Evolutionary conservation across 2,797 vertebrate species (phyloP).

Genomic region (Hydrocynus forskahlii): DNA sequence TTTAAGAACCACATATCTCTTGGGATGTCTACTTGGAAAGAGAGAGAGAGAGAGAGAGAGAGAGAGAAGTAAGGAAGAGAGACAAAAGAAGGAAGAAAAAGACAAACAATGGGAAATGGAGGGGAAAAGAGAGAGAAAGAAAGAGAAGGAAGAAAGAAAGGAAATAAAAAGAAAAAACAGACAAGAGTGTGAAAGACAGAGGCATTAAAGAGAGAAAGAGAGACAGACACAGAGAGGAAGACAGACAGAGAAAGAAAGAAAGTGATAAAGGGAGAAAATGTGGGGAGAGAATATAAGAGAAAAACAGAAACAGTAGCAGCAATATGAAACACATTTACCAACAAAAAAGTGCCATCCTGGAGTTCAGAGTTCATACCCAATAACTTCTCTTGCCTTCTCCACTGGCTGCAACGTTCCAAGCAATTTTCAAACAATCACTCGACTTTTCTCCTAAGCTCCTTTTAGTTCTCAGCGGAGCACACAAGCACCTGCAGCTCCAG

Average conservation of each 20-base stretch:
- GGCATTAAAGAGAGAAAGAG: background rate
- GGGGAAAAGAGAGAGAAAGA: background rate
- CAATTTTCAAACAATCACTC: conserved; percentile 27
- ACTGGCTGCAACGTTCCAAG: background rate
- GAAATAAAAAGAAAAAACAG: background rate
- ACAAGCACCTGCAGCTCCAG: conserved; percentile 4
- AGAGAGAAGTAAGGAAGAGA: background rate
- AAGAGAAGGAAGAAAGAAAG: background rate
- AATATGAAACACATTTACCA: conserved; percentile 14
- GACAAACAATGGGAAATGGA: background rate
- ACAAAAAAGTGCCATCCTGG: background rate
- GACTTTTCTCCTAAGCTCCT: background rate
- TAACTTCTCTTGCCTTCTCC: background rate
- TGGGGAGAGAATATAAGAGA: background rate
- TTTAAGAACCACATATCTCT: background rate
- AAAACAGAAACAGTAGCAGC: background rate
- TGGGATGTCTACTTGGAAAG: background rate
- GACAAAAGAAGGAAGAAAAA: background rate
- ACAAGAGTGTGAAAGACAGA: background rate
- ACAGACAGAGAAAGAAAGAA: background rate
- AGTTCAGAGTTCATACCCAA: conserved; percentile 21
- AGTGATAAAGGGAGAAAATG: background rate
- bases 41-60: no score
- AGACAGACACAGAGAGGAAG: background rate
- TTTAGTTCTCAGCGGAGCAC: background rate